A percentile compares a stretch with the other conserved stretches of the same genome.
These are phyloP conservation scores for Heliconius congener DNA, from an alignment of 1,140 invertebrate species.

Conservation along the genomic window DNA sequence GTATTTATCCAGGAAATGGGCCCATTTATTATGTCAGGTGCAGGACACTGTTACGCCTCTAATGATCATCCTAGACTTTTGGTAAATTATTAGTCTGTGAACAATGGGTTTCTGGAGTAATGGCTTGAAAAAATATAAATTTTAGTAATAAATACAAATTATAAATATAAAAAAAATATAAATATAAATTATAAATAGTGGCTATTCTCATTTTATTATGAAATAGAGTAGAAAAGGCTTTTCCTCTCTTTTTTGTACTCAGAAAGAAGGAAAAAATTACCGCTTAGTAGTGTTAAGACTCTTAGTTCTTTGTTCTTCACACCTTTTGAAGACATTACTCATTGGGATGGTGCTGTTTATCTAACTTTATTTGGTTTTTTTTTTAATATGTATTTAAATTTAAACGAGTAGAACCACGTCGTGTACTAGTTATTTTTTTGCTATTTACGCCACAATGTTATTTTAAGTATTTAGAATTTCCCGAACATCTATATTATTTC, in stretches of 20 bases:
- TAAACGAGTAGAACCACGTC: too few relatives aligned
- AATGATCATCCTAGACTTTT: conserved; percentile 2
- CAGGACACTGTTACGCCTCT: conserved; percentile 10
- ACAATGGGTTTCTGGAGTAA: background rate
- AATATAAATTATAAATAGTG: too few relatives aligned
- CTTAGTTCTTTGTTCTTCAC: too few relatives aligned
- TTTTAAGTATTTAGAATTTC: background rate
- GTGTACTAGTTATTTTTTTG: too few relatives aligned
- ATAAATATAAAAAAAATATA: too few relatives aligned
- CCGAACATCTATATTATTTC: background rate
- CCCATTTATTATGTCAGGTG: background rate
- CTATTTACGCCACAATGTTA: background rate
- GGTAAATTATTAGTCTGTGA: background rate
- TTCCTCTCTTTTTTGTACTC: too few relatives aligned
- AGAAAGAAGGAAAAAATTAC: too few relatives aligned
- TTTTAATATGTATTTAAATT: too few relatives aligned
- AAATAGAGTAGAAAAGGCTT: background rate
- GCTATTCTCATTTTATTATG: background rate
- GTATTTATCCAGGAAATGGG: background rate
- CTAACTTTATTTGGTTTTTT: too few relatives aligned
- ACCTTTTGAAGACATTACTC: too few relatives aligned
- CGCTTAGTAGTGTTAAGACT: too few relatives aligned
- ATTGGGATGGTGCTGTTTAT: too few relatives aligned
- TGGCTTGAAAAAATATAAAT: background rate
- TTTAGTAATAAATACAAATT: background rate